Evolutionary conservation across 2,888 invertebrate species (phyloP).

Genomic region (Callosobruchus maculatus): DNA sequence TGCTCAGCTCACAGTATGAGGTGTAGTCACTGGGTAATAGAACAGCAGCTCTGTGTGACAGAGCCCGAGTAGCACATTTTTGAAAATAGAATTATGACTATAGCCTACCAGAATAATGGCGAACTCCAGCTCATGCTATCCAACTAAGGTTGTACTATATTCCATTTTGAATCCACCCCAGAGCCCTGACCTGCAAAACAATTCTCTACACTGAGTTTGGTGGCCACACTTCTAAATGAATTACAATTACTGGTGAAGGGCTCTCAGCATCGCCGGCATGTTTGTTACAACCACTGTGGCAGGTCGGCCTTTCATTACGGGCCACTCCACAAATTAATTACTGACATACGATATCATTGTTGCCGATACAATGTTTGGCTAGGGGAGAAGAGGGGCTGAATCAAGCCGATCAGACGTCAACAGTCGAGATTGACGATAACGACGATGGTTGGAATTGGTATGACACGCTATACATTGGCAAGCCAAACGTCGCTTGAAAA

Average conservation of each 20-base stretch:
- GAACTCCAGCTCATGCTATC: no score
- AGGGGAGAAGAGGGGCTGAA: background rate
- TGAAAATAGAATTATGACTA: no score
- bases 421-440: background rate
- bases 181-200: background rate
- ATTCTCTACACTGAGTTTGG: constrained; percentile 12
- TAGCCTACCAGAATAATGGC: no score
- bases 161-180: background rate
- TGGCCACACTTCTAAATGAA: constrained; percentile 42
- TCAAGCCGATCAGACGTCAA: background rate
- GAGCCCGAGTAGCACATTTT: no score
- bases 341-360: constrained; percentile 1
- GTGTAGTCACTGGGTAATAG: no score
- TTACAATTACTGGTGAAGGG: constrained; percentile 37
- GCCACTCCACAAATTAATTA: constrained; percentile 30
- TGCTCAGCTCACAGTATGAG: no score
- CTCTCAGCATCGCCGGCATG: constrained; percentile 18
- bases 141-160: no score
- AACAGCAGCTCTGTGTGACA: no score
- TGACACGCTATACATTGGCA: no score
- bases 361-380: background rate
- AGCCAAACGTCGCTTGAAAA: no score
- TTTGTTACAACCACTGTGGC: constrained; percentile 31
- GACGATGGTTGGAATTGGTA: background rate
- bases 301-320: constrained; percentile 20